Base-by-base conservation (phyloP, 2,113 vertebrate genomes). In the Cromileptes altivelis region DNA sequence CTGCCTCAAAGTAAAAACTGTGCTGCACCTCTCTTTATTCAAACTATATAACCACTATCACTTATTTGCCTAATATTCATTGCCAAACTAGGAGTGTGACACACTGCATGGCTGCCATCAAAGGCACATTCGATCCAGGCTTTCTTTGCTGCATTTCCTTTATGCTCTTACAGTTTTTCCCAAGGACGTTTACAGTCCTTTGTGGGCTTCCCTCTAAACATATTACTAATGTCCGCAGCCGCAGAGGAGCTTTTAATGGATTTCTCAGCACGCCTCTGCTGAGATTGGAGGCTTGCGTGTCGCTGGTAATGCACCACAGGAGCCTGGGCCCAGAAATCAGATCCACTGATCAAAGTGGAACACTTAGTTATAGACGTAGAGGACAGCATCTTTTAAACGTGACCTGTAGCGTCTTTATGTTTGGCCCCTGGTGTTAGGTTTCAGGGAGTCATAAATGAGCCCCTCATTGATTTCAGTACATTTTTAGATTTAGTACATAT, bases 221-320 rank as follows among this genome's bases (percentile, higher is more conserved):
- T 63, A 75, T 84, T 72, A 85, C 82, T 86, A 45, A 81, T 80
- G 82, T 85, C 61, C 4, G 19, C 13, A 25, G 77, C 75, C 64
- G 55, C 73, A 79, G 73, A 84, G 65, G 62, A 85, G 67, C 75
- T 75, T 87, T 87, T 86, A 90, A 91, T 90, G 85, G 85, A 78
- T 93, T 85, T 87, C 69, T 80, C 62, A 42, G 70, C 60, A 69
- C 4, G 23, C 65, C 57, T 79, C 67, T 81, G 40, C 53, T 74
- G 74, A 84, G 81, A 85, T 80, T 42, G 53, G 70, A 91, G 71
- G 61, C 80, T 78, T 82, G 78, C 77, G 82, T 87, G 78, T 77
- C 55, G 25, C 73, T 69, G 14, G 57, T 85, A 83, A 85, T 80
- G 33, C 42, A 63, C 74, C 27, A 8, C 42, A 65, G 78, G 74